These are phyloP conservation scores for Lypha dubia DNA, from an alignment of 2,888 invertebrate genomes.

Conservation along the genomic window DNA sequence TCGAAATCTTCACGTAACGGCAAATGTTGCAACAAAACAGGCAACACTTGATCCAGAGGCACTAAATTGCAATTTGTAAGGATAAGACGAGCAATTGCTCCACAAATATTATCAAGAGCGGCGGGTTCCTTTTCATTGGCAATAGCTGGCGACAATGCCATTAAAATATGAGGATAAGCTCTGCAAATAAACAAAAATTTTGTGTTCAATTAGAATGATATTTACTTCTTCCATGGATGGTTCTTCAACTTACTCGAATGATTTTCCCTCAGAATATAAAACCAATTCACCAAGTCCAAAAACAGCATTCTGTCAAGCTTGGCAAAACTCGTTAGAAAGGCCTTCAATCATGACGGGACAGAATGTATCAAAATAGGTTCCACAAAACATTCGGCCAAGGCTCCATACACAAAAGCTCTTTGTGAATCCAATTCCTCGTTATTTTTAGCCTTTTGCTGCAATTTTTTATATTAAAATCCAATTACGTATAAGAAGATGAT, in stretches of 20 bases:
- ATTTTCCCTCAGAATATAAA: constrained; percentile 86
- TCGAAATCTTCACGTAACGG: constrained; percentile 90
- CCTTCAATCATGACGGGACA: constrained; percentile 87
- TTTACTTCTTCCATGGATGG: not conserved
- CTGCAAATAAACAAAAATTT: constrained; percentile 80
- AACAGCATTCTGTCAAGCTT: constrained; percentile 90
- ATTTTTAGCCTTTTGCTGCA: constrained; percentile 86
- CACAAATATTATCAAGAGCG: constrained; percentile 90
- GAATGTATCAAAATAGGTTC: constrained; percentile 86
- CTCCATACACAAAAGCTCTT: constrained; percentile 89
- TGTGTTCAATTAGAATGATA: not conserved
- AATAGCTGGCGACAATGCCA: constrained; percentile 87
- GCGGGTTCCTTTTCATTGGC: constrained; percentile 87
- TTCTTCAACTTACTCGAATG: constrained; percentile 85
- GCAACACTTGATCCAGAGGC: constrained; percentile 89
- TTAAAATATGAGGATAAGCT: constrained; percentile 87
- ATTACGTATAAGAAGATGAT: too few relatives aligned
- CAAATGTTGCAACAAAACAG: constrained; percentile 88
- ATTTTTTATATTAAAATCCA: not conserved
- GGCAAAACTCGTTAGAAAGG: constrained; percentile 86
- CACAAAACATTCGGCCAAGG: constrained; percentile 88
- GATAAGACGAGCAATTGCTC: constrained; percentile 90
- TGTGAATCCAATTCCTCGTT: constrained; percentile 85
- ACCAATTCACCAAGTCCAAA: constrained; percentile 90
- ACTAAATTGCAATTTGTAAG: constrained; percentile 86